Conservation (phyloP, 92 coral and sea anemone species). For the Ricordea florida region DNA sequence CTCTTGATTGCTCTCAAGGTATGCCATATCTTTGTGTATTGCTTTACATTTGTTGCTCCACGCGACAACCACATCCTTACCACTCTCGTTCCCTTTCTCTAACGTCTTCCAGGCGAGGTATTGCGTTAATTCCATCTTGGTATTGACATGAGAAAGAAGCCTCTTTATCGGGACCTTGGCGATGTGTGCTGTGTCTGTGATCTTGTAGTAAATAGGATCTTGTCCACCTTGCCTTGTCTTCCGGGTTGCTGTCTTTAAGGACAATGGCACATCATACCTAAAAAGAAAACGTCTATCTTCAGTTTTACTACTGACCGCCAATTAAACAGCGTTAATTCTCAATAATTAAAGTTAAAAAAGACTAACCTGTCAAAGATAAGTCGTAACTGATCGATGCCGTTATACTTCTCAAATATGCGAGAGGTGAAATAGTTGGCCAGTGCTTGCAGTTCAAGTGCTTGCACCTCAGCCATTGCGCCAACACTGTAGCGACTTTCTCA, state of each 20-base stretch:
- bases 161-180: constrained; percentile 32
- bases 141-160: constrained; percentile 45
- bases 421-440: constrained; percentile 24
- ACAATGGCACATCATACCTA: constrained; percentile 34
- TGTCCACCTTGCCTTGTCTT: constrained; percentile 24
- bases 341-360: neutral
- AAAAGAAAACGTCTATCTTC: constrained; percentile 2
- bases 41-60: constrained; percentile 49
- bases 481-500: constrained; percentile 18
- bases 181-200: constrained; percentile 43
- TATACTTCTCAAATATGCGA: constrained; percentile 32
- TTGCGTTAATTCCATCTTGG: constrained; percentile 35
- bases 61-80: constrained; percentile 56
- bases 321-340: too few species aligned
- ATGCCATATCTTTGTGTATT: constrained; percentile 41
- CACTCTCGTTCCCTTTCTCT: constrained; percentile 47
- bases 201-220: constrained; percentile 36
- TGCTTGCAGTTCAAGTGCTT: constrained; percentile 37
- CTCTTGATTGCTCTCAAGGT: constrained; percentile 65
- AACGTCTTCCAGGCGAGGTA: constrained; percentile 49
- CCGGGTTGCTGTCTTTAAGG: constrained; percentile 34
- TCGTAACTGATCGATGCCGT: constrained; percentile 17
- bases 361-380: constrained; percentile 54
- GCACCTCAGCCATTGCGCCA: constrained; percentile 62
- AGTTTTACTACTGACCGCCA: neutral